Percentiles rank a stretch among this genome's conserved stretches.
Evolutionary conservation across 1,140 invertebrate species (phyloP).

Genomic region (Drosophila sproati): DNA sequence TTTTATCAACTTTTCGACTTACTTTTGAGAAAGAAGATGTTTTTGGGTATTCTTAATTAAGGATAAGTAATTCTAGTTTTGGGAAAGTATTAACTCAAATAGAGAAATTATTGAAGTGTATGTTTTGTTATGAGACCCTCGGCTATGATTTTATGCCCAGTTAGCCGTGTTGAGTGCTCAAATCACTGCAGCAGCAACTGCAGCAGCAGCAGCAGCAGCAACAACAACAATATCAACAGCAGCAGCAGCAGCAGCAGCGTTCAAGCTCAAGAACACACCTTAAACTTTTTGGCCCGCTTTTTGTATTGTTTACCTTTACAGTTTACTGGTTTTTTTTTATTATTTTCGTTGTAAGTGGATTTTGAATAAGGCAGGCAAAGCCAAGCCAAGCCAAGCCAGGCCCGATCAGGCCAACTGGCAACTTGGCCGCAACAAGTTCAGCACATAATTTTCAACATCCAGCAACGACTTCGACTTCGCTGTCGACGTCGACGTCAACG

Average conservation of each 20-base stretch:
- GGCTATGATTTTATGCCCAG: constrained; percentile 3
- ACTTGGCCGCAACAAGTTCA: constrained; percentile 72
- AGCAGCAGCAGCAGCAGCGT: constrained; percentile 35
- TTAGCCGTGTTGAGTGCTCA: constrained; percentile 25
- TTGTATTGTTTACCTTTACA: constrained; percentile 37
- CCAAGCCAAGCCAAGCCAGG: constrained; percentile 53
- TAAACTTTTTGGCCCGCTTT: constrained; percentile 64
- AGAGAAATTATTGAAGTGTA: not conserved
- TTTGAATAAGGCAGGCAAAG: constrained; percentile 36
- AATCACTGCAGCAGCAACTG: constrained; percentile 47
- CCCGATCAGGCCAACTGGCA: constrained; percentile 45
- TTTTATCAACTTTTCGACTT: too few species aligned
- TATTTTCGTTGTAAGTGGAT: constrained; percentile 47
- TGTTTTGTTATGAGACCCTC: not conserved
- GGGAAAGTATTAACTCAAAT: too few species aligned
- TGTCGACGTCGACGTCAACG: constrained; percentile 3
- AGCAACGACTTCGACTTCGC: constrained; percentile 15
- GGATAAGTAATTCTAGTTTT: too few species aligned
- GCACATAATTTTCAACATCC: constrained; percentile 48
- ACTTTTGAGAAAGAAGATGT: too few species aligned
- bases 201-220: not conserved
- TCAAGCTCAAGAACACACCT: constrained; percentile 84
- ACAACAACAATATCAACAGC: constrained; percentile 26
- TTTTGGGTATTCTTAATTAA: too few species aligned
- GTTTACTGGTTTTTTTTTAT: constrained; percentile 22